Evolutionary conservation across 2,888 invertebrate species (phyloP).

Genomic region (Phragmatobia fuliginosa): DNA sequence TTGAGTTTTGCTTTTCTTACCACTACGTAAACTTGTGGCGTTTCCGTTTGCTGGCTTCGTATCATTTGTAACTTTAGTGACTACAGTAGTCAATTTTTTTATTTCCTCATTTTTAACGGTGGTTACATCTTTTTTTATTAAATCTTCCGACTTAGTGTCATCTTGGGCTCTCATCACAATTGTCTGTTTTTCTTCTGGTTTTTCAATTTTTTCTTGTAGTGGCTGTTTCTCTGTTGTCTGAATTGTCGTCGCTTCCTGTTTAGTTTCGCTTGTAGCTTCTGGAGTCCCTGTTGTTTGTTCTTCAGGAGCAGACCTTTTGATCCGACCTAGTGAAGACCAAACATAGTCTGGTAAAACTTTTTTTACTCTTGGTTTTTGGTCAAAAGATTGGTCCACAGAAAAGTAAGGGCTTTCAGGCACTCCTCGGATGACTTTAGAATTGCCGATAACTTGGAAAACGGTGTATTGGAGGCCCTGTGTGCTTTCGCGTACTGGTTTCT

Average conservation of each 20-base stretch:
- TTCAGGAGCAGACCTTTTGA: conserved; percentile 52
- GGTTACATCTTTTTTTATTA: neutral
- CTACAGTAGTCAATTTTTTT: neutral
- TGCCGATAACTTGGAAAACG: conserved; percentile 55
- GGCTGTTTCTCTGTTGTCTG: conserved; percentile 1
- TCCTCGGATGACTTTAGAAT: conserved; percentile 1
- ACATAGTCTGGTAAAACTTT: conserved; percentile 59
- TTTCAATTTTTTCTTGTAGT: conserved; percentile 4
- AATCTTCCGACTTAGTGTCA: neutral
- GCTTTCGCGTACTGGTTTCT: conserved; percentile 19
- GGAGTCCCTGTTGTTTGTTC: neutral
- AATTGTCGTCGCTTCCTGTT: neutral
- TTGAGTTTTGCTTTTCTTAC: neutral
- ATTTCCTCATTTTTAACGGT: neutral
- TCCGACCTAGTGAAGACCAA: conserved; percentile 37
- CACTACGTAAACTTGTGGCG: neutral
- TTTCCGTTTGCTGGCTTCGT: neutral
- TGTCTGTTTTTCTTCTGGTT: neutral
- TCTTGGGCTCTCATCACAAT: neutral
- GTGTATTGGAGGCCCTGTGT: conserved; percentile 56
- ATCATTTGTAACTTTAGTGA: neutral
- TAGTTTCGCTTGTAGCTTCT: neutral
- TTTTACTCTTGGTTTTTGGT: conserved; percentile 62
- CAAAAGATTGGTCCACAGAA: conserved; percentile 41
- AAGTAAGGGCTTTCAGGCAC: conserved; percentile 65